These are phyloP conservation scores for Nycticebus coucang DNA, from an alignment of 2,113 vertebrate genomes.

Conservation along the genomic window DNA sequence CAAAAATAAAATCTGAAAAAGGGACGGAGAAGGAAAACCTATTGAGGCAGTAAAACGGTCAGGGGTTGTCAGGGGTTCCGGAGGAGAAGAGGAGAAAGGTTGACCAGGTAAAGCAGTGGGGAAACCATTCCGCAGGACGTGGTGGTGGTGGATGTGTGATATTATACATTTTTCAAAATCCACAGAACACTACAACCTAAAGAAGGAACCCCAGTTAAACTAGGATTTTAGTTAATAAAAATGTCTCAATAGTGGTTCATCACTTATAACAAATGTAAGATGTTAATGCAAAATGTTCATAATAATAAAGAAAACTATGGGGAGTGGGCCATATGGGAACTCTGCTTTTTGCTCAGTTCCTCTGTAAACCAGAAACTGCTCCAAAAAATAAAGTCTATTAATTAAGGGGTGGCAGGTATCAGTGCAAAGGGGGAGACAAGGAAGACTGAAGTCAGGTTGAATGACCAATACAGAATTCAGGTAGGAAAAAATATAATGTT, in stretches of 20 bases:
- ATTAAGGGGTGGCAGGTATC: neutral
- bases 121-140: neutral
- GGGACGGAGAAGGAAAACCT: neutral
- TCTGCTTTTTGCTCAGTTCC: neutral
- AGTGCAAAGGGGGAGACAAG: neutral
- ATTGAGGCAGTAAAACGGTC: neutral
- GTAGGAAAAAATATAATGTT: slow-evolving; percentile 40
- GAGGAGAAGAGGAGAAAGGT: neutral
- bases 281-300: neutral
- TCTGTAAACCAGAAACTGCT: neutral
- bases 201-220: neutral
- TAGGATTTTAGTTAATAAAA: neutral
- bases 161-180: neutral
- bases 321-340: neutral
- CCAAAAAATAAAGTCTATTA: neutral
- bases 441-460: slow-evolving; percentile 18
- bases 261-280: neutral
- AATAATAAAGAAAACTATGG: neutral
- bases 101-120: rapidly evolving
- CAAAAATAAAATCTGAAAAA: neutral
- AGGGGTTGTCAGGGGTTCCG: neutral
- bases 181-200: neutral
- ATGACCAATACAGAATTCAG: neutral
- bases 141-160: neutral
- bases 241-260: neutral